Base-by-base conservation (phyloP, 2,888 invertebrate genomes). In the Leucoptera coffeella region DNA sequence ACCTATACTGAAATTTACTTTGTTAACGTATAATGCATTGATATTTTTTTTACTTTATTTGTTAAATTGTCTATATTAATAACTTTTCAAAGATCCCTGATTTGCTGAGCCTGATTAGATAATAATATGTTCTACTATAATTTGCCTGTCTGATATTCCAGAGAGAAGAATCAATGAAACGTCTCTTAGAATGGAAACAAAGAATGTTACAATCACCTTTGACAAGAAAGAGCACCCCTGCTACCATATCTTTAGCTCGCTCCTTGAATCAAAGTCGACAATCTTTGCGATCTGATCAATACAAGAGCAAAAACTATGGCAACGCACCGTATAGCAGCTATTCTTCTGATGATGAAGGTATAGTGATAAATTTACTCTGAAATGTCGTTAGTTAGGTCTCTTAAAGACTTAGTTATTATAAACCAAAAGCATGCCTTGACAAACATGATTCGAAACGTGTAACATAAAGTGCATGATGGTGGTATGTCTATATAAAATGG, bases 321-420 rank as follows among this genome's bases (percentile, higher is more conserved):
- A 77, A 76, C 39, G 57, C 65, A 22, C 73, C 73, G 17, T 87
- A 86, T 55, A 87, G 83, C 59, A 88, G 84, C 48, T 89, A 87
- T 53, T 90, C 89, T 41, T 90, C 89, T 31, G 90, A 90, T 44
- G 90, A 90, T 57, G 90, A 90, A 85, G 90, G 90, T 90, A 80
- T 17, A 17, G 8, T 17, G 8, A 17, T 17, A 5, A 8, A 7
- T 7, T 5, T 17, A 17, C 8, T 17, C 5, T 17, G 8, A 17
- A 17, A 17, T 17, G 17, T 17, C n/a, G n/a, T n/a, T n/a, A n/a
- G n/a, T n/a, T n/a, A n/a, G n/a, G n/a, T n/a, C n/a, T n/a, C n/a
- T n/a, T n/a, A n/a, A n/a, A n/a, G n/a, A n/a, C n/a, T n/a, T n/a
- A n/a, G n/a, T n/a, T n/a, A n/a, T n/a, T n/a, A n/a, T n/a, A n/a